phyloP scores from a whole-genome alignment of 2,797 vertebrate genomes.

The Diglossa cyanea region DNA sequence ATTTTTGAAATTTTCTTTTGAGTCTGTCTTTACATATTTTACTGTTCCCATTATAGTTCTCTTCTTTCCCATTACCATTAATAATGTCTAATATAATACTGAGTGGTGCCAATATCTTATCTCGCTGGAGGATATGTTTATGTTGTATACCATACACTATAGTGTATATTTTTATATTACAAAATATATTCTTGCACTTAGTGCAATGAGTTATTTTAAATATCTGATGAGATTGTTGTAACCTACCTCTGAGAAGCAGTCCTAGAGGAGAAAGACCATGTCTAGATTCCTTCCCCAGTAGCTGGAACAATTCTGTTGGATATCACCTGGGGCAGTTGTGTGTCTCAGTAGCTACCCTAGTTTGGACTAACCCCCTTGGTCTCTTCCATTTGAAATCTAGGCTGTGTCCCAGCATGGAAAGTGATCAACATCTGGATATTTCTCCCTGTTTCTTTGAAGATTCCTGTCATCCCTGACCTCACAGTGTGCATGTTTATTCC shows the following conservation, averaged over 20 bases:
- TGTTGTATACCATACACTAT: no score
- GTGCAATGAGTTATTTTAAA: not conserved
- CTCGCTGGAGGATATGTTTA: not conserved
- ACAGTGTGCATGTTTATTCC: not conserved
- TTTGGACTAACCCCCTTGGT: not conserved
- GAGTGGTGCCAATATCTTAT: not conserved
- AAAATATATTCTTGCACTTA: not conserved
- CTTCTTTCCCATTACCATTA: not conserved
- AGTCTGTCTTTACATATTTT: not conserved
- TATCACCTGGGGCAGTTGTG: rapidly evolving
- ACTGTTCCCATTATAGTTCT: not conserved
- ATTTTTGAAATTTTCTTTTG: not conserved
- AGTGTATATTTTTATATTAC: not conserved
- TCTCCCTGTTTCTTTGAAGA: not conserved
- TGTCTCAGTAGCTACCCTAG: not conserved
- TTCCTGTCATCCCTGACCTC: not conserved
- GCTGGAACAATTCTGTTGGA: not conserved
- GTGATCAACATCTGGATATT: not conserved
- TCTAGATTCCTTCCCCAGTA: not conserved
- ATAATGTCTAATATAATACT: not conserved
- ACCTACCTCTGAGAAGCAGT: not conserved
- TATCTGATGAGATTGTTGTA: not conserved
- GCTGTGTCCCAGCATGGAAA: not conserved
- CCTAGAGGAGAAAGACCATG: not conserved
- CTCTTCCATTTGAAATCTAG: not conserved